Evolutionary conservation across 2,113 vertebrate genomes (phyloP).

Genomic region (Oreochromis tanganicae): DNA sequence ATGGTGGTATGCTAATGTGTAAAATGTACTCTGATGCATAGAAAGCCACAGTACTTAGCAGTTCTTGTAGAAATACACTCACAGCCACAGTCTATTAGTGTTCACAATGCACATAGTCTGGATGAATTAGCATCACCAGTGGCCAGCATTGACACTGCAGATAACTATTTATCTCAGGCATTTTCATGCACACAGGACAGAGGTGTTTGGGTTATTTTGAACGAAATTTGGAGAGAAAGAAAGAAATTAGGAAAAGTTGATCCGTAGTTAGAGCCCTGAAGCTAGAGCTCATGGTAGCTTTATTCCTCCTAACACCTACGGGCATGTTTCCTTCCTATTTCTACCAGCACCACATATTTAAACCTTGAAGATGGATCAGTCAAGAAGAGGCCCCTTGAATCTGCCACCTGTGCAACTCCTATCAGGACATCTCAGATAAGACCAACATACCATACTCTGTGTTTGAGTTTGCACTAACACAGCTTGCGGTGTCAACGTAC

Average conservation of each 20-base stretch:
- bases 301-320: conserved; percentile 10
- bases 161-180: conserved; percentile 17
- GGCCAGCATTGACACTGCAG: conserved; percentile 18
- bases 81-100: conserved; percentile 56
- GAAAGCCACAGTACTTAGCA: conserved; percentile 5
- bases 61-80: conserved; percentile 24
- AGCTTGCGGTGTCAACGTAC: not conserved
- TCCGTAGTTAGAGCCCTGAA: conserved; percentile 23
- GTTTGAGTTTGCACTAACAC: conserved; percentile 10
- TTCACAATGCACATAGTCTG: conserved; percentile 43
- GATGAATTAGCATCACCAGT: conserved; percentile 54
- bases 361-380: not conserved
- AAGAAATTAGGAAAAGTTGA: not conserved
- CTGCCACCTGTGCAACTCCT: not conserved
- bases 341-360: not conserved
- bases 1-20: not conserved
- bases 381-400: not conserved
- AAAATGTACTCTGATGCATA: conserved; percentile 9
- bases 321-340: conserved; percentile 21
- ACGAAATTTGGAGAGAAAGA: not conserved
- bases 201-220: not conserved
- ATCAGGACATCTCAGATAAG: not conserved
- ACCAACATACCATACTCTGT: not conserved
- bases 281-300: conserved; percentile 34
- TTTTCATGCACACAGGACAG: not conserved